These are phyloP conservation scores for Solea senegalensis DNA, from an alignment of 2,113 vertebrate species.

Conservation along the genomic window DNA sequence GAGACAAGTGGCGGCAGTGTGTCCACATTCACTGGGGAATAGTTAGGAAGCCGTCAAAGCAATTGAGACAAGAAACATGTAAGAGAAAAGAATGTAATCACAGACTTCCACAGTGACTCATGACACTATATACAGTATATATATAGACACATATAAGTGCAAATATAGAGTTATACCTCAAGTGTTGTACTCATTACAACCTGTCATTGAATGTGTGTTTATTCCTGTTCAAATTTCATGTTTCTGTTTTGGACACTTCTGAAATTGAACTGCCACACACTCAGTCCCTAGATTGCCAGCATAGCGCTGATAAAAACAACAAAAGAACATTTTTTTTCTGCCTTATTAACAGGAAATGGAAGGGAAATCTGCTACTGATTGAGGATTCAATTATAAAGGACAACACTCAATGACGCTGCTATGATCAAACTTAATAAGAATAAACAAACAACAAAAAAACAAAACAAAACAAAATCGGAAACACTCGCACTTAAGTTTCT, in stretches of 20 bases:
- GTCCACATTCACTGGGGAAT: slow-evolving; percentile 11
- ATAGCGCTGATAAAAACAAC: not conserved
- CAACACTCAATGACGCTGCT: no score
- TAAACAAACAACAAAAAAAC: no score
- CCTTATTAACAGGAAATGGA: no score
- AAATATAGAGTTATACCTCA: slow-evolving; percentile 26
- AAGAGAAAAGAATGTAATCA: not conserved
- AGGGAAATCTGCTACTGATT: no score
- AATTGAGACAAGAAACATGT: slow-evolving; percentile 18
- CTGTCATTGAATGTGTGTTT: not conserved
- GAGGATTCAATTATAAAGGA: no score
- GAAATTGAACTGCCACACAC: slow-evolving; percentile 5
- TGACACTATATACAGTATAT: not conserved
- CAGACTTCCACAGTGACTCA: slow-evolving; percentile 14
- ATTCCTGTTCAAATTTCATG: slow-evolving; percentile 15
- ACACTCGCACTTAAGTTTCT: no score
- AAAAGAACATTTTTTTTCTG: no score
- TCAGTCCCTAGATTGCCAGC: no score
- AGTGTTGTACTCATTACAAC: not conserved
- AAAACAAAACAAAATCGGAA: no score
- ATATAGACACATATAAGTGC: not conserved
- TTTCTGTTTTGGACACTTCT: slow-evolving; percentile 27
- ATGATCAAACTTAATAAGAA: no score
- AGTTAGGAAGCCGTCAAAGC: slow-evolving; percentile 12
- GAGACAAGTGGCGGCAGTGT: slow-evolving; percentile 4